These are phyloP conservation scores for Stegodyphus mimosarum DNA, from an alignment of 1,140 invertebrate species.

Conservation along the genomic window DNA sequence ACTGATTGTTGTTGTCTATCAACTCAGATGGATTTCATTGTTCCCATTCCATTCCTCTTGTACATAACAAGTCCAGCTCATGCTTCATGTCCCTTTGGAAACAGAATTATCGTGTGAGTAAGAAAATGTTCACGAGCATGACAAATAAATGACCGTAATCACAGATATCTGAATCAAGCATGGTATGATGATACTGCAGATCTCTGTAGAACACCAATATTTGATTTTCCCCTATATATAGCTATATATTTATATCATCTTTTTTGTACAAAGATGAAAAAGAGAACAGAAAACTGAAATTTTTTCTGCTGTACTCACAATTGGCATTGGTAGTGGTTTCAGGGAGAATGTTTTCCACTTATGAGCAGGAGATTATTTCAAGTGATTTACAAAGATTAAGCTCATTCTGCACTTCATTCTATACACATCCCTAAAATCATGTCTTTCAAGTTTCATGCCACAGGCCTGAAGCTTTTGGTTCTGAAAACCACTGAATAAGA, in stretches of 20 bases:
- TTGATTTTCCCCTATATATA: slow-evolving; percentile 57
- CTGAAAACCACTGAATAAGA: slow-evolving; percentile 59
- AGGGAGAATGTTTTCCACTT: slow-evolving; percentile 52
- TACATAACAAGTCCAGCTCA: slow-evolving; percentile 56
- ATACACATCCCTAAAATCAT: slow-evolving; percentile 52
- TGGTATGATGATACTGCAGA: slow-evolving; percentile 59
- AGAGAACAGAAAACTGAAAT: slow-evolving; percentile 51
- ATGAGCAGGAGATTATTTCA: slow-evolving; percentile 60
- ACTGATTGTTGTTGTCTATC: slow-evolving; percentile 60
- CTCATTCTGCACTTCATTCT: slow-evolving; percentile 59
- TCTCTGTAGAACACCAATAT: slow-evolving; percentile 61
- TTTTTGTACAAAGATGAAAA: slow-evolving; percentile 59
- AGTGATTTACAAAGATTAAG: slow-evolving; percentile 61
- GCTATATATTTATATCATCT: slow-evolving; percentile 60
- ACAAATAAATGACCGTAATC: slow-evolving; percentile 56
- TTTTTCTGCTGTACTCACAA: slow-evolving; percentile 47
- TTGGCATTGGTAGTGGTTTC: slow-evolving; percentile 45
- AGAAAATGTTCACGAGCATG: slow-evolving; percentile 48
- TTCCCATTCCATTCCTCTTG: slow-evolving; percentile 57
- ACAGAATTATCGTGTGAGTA: slow-evolving; percentile 31
- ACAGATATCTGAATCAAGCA: slow-evolving; percentile 58
- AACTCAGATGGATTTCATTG: slow-evolving; percentile 58
- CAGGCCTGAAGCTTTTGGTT: slow-evolving; percentile 54
- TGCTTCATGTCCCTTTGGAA: slow-evolving; percentile 27
- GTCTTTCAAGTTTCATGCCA: slow-evolving; percentile 60